Base-by-base conservation (phyloP, 1,140 invertebrate species). In the Drusus annulatus region DNA sequence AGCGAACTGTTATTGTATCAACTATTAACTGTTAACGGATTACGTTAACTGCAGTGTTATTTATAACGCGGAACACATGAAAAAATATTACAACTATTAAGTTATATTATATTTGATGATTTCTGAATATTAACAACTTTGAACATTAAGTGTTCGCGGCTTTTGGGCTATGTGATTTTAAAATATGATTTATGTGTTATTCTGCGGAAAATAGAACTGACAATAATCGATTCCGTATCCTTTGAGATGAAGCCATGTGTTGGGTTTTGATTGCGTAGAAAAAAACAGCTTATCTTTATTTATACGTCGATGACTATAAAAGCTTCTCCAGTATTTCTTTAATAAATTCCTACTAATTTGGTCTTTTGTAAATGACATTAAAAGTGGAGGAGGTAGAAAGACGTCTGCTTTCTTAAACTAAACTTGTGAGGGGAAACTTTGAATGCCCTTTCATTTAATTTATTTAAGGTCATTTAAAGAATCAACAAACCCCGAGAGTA, bases 111-210 rank as follows among this genome's bases (percentile, higher is more conserved):
- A 80, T 82, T 71, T 68, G 78, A 82, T 80, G 81, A 73, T 82
- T 82, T 78, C 56, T 73, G 58, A 79, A 74, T 74, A 75, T 79
- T 79, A 71, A 82, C 81, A 82, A 45, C 52, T 75, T 73, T 54
- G 78, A 60, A 56, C 58, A 60, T 80, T 82, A 80, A 80, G 78
- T 82, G 78, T 80, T 78, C 51, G 31, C 50, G 62, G 60, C 71
- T 63, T 56, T 63, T 25, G 21, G 15, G 74, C 76, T 45, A 62
- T 83, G 81, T 80, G 81, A 83, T 83, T 83, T 83, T 83, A 80
- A 78, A 80, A 76, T 83, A 69, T 83, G 81, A 83, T 83, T 83
- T 83, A 83, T 80, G 79, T 17, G 78, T 52, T 76, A 74, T 79
- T 82, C 23, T 28, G 63, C 31, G 75, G 54, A 74, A 78, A 81